Conservation (phyloP, 2,888 invertebrate species). For the Dexiosoma caninum region DNA sequence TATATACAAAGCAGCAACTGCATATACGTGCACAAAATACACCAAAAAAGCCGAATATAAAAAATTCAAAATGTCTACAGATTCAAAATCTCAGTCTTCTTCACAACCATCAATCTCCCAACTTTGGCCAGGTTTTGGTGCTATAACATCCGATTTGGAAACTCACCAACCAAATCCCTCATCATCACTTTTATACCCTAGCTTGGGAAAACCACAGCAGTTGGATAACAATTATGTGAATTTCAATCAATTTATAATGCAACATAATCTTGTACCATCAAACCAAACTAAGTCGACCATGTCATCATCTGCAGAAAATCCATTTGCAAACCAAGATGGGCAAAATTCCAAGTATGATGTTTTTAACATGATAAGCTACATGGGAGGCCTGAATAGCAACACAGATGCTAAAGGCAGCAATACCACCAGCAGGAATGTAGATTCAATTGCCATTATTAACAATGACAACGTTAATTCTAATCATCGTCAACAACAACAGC, state of each 20-base stretch:
- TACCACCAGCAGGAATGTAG: not conserved
- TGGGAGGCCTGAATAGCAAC: not conserved
- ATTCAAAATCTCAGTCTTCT: slow-evolving; percentile 49
- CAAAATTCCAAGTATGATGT: slow-evolving; percentile 31
- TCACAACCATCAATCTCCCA: slow-evolving; percentile 54
- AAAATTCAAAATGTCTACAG: slow-evolving; percentile 44
- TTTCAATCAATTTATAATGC: slow-evolving; percentile 77
- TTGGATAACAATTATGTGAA: slow-evolving; percentile 75
- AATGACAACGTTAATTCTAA: slow-evolving; percentile 26
- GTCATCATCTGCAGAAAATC: not conserved
- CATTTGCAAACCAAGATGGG: slow-evolving; percentile 5
- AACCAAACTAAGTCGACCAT: slow-evolving; percentile 1
- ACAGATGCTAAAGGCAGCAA: slow-evolving; percentile 7
- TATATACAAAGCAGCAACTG: slow-evolving; percentile 21
- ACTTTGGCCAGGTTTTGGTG: slow-evolving; percentile 62
- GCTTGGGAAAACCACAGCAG: slow-evolving; percentile 1
- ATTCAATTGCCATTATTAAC: not conserved
- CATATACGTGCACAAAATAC: slow-evolving; percentile 19
- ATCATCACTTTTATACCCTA: not conserved
- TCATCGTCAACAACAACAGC: slow-evolving; percentile 33
- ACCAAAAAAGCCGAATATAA: slow-evolving; percentile 3
- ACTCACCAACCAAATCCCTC: slow-evolving; percentile 5
- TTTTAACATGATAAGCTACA: slow-evolving; percentile 23
- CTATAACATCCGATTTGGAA: slow-evolving; percentile 22
- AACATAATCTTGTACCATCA: slow-evolving; percentile 72